Percentiles rank a stretch among this genome's conserved stretches.
Conservation (phyloP, 2,113 vertebrate species). For the Coreoperca whiteheadi region DNA sequence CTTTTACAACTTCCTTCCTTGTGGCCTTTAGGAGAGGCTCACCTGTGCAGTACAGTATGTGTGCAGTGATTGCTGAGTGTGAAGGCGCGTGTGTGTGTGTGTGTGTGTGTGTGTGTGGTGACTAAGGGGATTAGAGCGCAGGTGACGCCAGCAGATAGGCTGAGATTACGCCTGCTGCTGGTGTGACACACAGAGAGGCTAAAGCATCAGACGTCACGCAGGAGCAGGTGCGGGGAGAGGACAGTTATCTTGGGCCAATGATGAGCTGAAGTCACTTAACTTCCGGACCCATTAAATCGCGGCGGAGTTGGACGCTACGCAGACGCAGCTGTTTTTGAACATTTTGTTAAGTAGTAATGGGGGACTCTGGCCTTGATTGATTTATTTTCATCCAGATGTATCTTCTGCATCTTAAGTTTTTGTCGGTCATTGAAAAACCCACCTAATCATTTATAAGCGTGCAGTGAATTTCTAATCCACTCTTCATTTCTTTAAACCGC, state of each 20-base stretch:
- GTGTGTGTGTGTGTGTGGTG: conserved; percentile 11
- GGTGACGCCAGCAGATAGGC: conserved; percentile 53
- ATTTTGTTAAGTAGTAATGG: not conserved
- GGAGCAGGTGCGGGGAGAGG: not conserved
- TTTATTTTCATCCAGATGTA: not conserved
- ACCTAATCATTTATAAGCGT: not conserved
- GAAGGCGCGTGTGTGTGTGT: not conserved
- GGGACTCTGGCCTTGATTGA: not conserved
- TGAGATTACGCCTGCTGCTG: conserved; percentile 60
- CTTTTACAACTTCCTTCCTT: not conserved
- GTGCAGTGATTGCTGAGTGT: not conserved
- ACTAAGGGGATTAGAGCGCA: conserved; percentile 54
- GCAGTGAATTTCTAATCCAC: not conserved
- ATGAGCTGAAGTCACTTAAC: conserved; percentile 2
- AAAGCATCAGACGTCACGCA: conserved; percentile 44
- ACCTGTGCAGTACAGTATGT: not conserved
- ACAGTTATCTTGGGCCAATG: not conserved
- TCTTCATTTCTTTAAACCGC: not conserved
- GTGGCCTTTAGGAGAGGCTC: not conserved
- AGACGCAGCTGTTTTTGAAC: not conserved
- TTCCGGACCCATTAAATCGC: conserved; percentile 8
- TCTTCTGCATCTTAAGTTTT: not conserved
- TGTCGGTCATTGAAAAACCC: not conserved
- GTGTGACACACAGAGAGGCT: conserved; percentile 23
- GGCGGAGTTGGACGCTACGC: not conserved